Evolutionary conservation across 23 tunicate species (phyloP).

Genomic region (Phallusia fumigata): DNA sequence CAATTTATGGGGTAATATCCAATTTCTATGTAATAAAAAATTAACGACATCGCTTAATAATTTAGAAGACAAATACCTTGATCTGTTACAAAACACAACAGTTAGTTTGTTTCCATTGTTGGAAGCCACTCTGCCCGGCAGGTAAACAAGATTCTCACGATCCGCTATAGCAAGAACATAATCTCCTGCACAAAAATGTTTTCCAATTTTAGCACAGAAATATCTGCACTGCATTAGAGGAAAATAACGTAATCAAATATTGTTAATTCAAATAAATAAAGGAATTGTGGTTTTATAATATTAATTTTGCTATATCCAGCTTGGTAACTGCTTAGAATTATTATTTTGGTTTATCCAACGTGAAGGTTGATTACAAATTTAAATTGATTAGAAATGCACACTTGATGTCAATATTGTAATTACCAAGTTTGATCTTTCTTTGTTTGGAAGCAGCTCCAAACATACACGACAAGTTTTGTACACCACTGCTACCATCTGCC

Average conservation of each 20-base stretch:
- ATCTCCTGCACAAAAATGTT: conserved; percentile 57
- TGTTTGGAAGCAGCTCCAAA: conserved; percentile 45
- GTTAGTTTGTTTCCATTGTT: conserved; percentile 13
- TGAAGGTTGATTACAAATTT: too few species aligned
- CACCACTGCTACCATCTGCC: conserved; percentile 50
- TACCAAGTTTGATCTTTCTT: conserved; percentile 50
- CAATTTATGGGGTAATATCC: not conserved
- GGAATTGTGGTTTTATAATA: too few species aligned
- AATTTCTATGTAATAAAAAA: not conserved
- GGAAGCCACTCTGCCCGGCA: conserved; percentile 62
- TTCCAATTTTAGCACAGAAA: too few species aligned
- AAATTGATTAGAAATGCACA: too few species aligned
- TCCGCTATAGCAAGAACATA: conserved; percentile 55
- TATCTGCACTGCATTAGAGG: too few species aligned
- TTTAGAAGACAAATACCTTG: conserved; percentile 22
- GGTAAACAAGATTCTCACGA: conserved; percentile 31
- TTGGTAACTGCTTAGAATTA: too few species aligned
- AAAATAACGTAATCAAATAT: too few species aligned
- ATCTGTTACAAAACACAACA: conserved; percentile 61
- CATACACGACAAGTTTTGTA: conserved; percentile 68
- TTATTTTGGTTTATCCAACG: too few species aligned
- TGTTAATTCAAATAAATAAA: too few species aligned
- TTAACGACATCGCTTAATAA: too few species aligned
- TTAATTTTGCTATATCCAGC: too few species aligned
- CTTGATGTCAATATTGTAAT: too few species aligned